phyloP scores from a whole-genome alignment of 2,888 invertebrate genomes.

The Alloplasta piceator region DNA sequence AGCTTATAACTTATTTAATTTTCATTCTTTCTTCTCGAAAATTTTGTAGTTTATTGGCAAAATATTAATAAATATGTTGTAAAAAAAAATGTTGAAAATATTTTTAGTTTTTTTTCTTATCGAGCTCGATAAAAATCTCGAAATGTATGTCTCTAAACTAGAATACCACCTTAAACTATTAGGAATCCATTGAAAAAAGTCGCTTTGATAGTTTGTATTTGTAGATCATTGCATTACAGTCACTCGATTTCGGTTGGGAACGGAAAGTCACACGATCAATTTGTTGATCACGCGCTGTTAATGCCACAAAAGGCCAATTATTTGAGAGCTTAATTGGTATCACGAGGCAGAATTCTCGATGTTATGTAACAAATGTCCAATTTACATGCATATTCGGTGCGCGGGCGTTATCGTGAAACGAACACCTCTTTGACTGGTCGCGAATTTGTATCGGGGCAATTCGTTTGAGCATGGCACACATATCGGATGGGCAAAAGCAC shows the following conservation, averaged over 20 bases:
- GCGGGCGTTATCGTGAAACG: conserved; percentile 21
- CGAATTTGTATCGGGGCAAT: conserved; percentile 28
- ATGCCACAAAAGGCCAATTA: conserved; percentile 17
- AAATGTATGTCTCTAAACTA: no score
- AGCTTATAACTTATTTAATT: no score
- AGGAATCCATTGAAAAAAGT: no score
- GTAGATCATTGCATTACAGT: no score
- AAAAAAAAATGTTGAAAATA: no score
- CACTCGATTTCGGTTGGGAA: background rate
- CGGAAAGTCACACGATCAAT: conserved; percentile 21
- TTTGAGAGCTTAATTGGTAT: conserved; percentile 32
- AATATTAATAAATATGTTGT: no score
- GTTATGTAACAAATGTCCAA: background rate
- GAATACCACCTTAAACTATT: no score
- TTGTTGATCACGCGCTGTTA: conserved; percentile 25
- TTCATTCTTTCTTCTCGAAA: no score
- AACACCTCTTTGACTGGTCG: conserved; percentile 29
- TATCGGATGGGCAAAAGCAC: background rate
- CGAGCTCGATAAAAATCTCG: no score
- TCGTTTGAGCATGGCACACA: conserved; percentile 2
- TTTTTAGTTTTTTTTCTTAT: no score
- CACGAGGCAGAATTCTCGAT: background rate
- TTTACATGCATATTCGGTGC: conserved; percentile 16
- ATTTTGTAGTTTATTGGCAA: no score
- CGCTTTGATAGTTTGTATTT: no score